Evolutionary conservation across 2,888 invertebrate species (phyloP), one percentile per base, ranked within the genome.

Genomic region (Drosophila merina): DNA sequence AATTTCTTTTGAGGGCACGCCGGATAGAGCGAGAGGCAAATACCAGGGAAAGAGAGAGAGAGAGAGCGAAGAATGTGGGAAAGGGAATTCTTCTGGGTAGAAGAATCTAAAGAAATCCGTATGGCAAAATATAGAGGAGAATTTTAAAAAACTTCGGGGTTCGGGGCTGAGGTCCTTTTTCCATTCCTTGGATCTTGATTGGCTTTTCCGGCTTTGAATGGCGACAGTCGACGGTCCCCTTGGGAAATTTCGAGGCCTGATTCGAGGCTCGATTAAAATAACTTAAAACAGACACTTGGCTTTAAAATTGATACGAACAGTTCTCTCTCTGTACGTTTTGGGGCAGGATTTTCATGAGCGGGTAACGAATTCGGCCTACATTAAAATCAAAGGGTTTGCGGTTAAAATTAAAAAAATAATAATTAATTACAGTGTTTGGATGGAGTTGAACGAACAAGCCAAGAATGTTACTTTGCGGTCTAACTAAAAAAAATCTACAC

Each of bases 11-110:
- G 48, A 47, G 36, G 62, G 63, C 62, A 63, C 84, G 75, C 78
- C 72, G 68, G 66, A 59, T 42, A 72, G 76, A 86, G 87, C 87
- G 76, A 86, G 84, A 83, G 62, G 76, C 69, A 73, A 58, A 63
- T 47, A 14, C 31, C 28, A 12, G 9, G 38, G 26, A 38, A 26
- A 9, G 64, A 30, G 33, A 38, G 14, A 14, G 14, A 30, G 25
- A 25, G 10, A 26, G 40, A 14, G 40, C 4, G 40, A 40, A 40
- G 40, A 14, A 20, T 10, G 12, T 49, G 10, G 25, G 36, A 6
- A 14, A 59, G n/a, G 3, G 2, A 40, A 8, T 14, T 28, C 33
- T 25, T 31, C 12, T 12, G 14, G 31, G 5, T 14, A 5, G 48
- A 38, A 57, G 49, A 28, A 47, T 33, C 12, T 36, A 2, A 36